Evolutionary conservation across 2,113 vertebrate species (phyloP).

Genomic region (Formicarius rufipectus): DNA sequence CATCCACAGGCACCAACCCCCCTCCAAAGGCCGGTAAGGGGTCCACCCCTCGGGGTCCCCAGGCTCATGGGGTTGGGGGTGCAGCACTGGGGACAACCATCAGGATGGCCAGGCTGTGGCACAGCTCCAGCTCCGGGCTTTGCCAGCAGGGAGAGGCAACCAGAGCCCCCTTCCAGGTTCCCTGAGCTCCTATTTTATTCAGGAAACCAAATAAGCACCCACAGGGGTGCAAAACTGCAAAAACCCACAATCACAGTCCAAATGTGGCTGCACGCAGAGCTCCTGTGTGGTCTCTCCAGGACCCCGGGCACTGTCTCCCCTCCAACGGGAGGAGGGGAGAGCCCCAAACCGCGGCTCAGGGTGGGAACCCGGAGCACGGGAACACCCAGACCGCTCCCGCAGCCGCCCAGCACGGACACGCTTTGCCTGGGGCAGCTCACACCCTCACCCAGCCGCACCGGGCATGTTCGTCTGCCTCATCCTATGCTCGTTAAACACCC

Average conservation of each 20-base stretch:
- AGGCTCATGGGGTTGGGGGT: background rate
- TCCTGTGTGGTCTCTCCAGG: accelerated
- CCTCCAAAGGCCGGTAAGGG: accelerated
- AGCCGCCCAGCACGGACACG: background rate
- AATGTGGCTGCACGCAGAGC: background rate
- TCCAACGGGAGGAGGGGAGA: background rate
- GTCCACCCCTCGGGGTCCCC: background rate
- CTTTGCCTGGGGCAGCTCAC: background rate
- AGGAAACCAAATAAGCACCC: background rate
- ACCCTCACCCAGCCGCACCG: background rate
- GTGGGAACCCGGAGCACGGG: background rate
- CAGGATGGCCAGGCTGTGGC: background rate
- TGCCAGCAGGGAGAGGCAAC: background rate
- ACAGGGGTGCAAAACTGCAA: accelerated
- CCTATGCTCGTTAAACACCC: background rate
- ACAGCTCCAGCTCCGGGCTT: background rate
- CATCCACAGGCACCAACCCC: background rate
- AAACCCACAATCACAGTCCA: background rate
- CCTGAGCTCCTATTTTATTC: background rate
- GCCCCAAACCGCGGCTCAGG: background rate
- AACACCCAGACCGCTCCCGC: background rate
- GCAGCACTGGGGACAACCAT: background rate
- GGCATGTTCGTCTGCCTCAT: background rate
- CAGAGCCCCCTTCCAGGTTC: background rate
- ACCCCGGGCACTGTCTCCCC: background rate